Conservation (phyloP, 2,888 invertebrate species). For the Andrena camellia region DNA sequence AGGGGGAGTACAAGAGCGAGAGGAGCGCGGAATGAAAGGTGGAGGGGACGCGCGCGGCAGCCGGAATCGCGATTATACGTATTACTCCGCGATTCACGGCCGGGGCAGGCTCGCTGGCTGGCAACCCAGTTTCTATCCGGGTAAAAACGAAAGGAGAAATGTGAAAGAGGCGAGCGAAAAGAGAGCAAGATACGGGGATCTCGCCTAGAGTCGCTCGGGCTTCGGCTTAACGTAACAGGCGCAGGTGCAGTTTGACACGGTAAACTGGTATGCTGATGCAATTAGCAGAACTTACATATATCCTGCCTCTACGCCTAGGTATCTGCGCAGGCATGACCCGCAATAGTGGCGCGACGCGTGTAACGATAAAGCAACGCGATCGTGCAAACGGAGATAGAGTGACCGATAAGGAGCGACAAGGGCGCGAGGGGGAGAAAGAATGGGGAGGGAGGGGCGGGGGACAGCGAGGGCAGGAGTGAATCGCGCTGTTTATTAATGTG, state of each 20-base stretch:
- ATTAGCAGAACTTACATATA: conserved; percentile 78
- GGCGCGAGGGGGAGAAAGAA: conserved; percentile 37
- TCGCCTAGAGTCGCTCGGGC: conserved; percentile 15
- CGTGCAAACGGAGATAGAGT: conserved; percentile 43
- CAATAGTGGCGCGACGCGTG: conserved; percentile 35
- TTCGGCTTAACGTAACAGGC: conserved; percentile 67
- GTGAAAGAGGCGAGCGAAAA: neutral
- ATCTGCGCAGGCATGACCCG: conserved; percentile 42
- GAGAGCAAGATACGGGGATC: neutral
- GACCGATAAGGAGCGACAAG: conserved; percentile 39
- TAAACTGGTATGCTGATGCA: conserved; percentile 82
- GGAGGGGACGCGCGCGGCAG: conserved; percentile 14
- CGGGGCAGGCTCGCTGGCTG: neutral
- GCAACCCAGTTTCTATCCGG: neutral
- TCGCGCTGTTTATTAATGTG: conserved; percentile 78
- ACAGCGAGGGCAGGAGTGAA: conserved; percentile 36
- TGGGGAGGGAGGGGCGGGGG: conserved; percentile 2
- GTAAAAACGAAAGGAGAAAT: conserved; percentile 6
- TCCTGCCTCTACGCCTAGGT: conserved; percentile 63
- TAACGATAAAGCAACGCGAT: conserved; percentile 51
- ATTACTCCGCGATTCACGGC: conserved; percentile 24
- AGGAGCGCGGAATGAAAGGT: conserved; percentile 1
- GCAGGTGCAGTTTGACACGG: conserved; percentile 81
- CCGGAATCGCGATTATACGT: conserved; percentile 8
- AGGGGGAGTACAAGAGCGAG: conserved; percentile 28